Evolutionary conservation across 2,888 invertebrate genomes (phyloP), one percentile per base, ranked within the genome.

Genomic region (Acleris emargana): DNA sequence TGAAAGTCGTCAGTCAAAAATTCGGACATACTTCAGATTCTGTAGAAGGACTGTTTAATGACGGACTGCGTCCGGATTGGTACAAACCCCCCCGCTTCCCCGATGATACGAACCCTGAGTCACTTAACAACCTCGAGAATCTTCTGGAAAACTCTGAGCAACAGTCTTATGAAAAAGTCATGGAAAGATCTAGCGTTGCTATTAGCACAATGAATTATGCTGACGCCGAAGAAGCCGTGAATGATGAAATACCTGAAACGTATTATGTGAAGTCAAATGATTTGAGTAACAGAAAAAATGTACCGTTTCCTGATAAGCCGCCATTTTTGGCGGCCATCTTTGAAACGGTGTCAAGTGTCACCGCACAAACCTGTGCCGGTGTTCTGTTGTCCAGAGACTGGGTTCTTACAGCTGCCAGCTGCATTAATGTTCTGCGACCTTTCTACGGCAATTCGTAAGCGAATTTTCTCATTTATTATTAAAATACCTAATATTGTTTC

Each of bases 341-440:
- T 75, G 84, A 84, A 68, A 78, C 80, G 4, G 68, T 81, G 64
- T 72, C 74, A 45, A 82, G 84, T 63, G 69, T 82, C 11, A 84
- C 84, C 32, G 84, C 84, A 47, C 81, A 82, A 62, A 84, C 84
- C 17, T 84, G 84, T 49, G 81, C 77, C 1, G 84, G 84, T 0
- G 79, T 79, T 16, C 53, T 84, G 60, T 28, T 84, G 53, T 67
- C 79, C 0, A 64, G 78, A 3, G 67, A 71, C 5, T 84, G 83
- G 83, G 81, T 84, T 32, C 71, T 85, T 3, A 83, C 84, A 0
- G 77, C 81, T 3, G 77, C 79, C 11, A 77, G 71, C 68, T 85
- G 84, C 50, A 64, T 85, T 13, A 75, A 82, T 67, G 63, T 83
- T 16, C 67, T 84, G 66, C 69, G 68, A 7, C 68, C 72, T 57